Percentiles rank a stretch among this genome's conserved stretches.
Conservation (phyloP, 1,140 invertebrate genomes). For the Lepidotrigona ventralis region DNA sequence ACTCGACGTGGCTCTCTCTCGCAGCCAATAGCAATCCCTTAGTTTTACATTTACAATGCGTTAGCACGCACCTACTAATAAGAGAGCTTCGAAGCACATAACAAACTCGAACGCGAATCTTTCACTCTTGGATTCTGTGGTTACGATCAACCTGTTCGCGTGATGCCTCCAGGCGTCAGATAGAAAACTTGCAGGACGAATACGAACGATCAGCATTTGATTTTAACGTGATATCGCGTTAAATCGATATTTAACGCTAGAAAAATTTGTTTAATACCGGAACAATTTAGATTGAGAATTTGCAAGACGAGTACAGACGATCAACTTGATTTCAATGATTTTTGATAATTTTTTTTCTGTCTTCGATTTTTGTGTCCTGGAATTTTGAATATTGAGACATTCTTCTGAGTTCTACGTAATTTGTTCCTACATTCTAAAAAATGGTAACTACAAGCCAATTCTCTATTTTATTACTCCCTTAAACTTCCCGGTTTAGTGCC, state of each 20-base stretch:
- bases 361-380: too few species aligned
- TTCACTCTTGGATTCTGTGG: slow-evolving; percentile 4
- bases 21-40: slow-evolving; percentile 48
- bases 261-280: too few species aligned
- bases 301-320: too few species aligned
- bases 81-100: slow-evolving; percentile 29
- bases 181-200: background rate
- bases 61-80: slow-evolving; percentile 56
- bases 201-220: background rate
- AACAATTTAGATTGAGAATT: too few species aligned
- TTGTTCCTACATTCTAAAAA: too few species aligned
- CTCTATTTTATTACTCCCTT: background rate
- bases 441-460: background rate
- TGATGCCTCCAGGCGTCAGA: background rate
- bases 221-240: background rate
- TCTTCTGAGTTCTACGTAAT: too few species aligned
- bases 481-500: too few species aligned
- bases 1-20: background rate
- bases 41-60: slow-evolving; percentile 47
- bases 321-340: too few species aligned
- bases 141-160: too few species aligned
- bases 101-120: slow-evolving; percentile 26
- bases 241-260: too few species aligned
- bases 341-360: too few species aligned
- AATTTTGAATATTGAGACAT: too few species aligned